These are phyloP conservation scores for Pithys albifrons DNA, from an alignment of 2,113 vertebrate genomes.

Conservation along the genomic window DNA sequence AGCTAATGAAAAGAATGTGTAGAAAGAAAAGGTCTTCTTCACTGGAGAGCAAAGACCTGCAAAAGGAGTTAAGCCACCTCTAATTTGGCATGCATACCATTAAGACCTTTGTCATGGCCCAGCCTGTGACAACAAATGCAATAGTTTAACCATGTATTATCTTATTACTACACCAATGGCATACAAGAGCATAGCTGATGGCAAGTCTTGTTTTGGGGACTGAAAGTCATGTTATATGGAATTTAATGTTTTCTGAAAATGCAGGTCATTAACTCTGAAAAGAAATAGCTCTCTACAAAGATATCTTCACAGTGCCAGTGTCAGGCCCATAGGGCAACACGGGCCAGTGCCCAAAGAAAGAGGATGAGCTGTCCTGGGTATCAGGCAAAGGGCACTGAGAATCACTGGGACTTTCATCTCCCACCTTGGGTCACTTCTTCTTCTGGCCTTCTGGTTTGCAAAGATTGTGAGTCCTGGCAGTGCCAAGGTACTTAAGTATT, in stretches of 20 bases:
- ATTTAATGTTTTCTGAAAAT: neutral
- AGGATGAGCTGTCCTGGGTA: neutral
- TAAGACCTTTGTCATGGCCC: neutral
- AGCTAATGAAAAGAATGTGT: neutral
- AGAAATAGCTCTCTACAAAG: neutral
- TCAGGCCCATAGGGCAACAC: fast-evolving
- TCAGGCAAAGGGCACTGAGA: neutral
- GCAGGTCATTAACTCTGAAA: neutral
- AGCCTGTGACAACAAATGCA: neutral
- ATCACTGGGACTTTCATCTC: neutral
- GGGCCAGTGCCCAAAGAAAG: neutral
- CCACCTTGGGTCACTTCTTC: neutral
- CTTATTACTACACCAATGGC: neutral
- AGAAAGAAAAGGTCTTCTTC: neutral
- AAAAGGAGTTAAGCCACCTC: neutral
- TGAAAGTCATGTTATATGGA: neutral
- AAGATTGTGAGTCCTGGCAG: neutral
- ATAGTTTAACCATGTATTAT: neutral
- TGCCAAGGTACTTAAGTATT: neutral
- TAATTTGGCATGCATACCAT: neutral
- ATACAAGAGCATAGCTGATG: neutral
- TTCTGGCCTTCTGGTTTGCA: neutral
- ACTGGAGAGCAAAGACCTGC: neutral
- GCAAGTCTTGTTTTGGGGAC: neutral
- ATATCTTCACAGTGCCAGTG: neutral